These are phyloP conservation scores for Melikaiella ostensackeni DNA, from an alignment of 2,888 invertebrate species.

Conservation along the genomic window DNA sequence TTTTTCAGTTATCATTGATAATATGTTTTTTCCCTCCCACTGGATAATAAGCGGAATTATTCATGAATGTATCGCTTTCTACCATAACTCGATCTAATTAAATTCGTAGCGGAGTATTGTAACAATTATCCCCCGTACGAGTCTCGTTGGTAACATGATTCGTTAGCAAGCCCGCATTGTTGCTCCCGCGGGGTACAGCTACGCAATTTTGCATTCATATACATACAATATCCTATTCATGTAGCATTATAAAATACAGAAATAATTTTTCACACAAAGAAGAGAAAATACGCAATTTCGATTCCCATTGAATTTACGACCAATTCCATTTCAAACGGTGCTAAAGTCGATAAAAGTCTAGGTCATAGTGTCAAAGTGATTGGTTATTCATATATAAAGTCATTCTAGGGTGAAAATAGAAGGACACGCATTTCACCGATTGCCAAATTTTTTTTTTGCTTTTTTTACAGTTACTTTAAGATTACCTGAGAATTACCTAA, in stretches of 20 bases:
- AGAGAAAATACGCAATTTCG: neutral
- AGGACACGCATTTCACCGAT: too few relatives aligned
- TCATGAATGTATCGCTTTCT: slow-evolving; percentile 20
- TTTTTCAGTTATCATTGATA: neutral
- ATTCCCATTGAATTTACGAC: too few relatives aligned
- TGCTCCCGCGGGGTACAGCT: slow-evolving; percentile 54
- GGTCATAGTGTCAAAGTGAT: too few relatives aligned
- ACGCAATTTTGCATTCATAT: slow-evolving; percentile 54
- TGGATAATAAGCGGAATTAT: slow-evolving; percentile 31
- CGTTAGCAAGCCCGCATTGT: slow-evolving; percentile 55
- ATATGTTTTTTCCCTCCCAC: neutral
- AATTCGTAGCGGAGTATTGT: slow-evolving; percentile 52
- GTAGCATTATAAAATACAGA: neutral
- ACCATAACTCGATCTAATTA: slow-evolving; percentile 54
- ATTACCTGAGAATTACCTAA: too few relatives aligned
- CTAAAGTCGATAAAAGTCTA: too few relatives aligned
- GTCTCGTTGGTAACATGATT: slow-evolving; percentile 56
- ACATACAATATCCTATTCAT: slow-evolving; percentile 40
- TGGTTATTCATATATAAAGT: too few relatives aligned
- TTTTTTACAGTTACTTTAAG: too few relatives aligned
- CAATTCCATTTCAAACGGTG: too few relatives aligned
- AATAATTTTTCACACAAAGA: slow-evolving; percentile 29
- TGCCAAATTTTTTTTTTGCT: too few relatives aligned
- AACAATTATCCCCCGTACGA: slow-evolving; percentile 52
- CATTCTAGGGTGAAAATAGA: too few relatives aligned